These are phyloP conservation scores for Ascaphus truei DNA, from an alignment of 2,113 vertebrate species.

Conservation along the genomic window DNA sequence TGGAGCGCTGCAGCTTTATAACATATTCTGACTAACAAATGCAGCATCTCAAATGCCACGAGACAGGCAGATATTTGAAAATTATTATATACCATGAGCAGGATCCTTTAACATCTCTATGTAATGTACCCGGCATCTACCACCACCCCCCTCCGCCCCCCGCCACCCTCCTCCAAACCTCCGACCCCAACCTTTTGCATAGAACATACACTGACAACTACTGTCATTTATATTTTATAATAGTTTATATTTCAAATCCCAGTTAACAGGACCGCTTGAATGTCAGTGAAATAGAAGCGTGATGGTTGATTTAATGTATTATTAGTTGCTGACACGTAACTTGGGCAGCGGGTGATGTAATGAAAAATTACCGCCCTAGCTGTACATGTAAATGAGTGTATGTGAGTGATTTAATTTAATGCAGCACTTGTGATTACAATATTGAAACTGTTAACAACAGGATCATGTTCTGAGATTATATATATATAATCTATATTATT, in stretches of 20 bases:
- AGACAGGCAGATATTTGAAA: too few relatives aligned
- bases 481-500: too few relatives aligned
- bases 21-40: too few relatives aligned
- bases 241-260: not conserved
- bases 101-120: too few relatives aligned
- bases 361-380: constrained; percentile 50
- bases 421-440: constrained; percentile 47
- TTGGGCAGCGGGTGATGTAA: constrained; percentile 21
- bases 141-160: not conserved
- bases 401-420: constrained; percentile 45
- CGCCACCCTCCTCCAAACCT: not conserved
- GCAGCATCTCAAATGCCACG: too few relatives aligned
- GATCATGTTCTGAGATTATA: too few relatives aligned
- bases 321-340: constrained; percentile 44
- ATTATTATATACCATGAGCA: too few relatives aligned
- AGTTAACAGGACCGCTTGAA: not conserved
- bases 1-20: too few relatives aligned
- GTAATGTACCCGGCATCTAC: not conserved
- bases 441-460: constrained; percentile 51
- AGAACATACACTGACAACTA: not conserved
- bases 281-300: constrained; percentile 35
- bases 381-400: constrained; percentile 50
- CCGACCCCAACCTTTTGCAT: not conserved
- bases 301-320: constrained; percentile 40
- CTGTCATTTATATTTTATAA: not conserved